Evolutionary conservation across 64 coral and sea anemone species (phyloP), one percentile per base, ranked within the genome.

Genomic region (Acropora tenuis): DNA sequence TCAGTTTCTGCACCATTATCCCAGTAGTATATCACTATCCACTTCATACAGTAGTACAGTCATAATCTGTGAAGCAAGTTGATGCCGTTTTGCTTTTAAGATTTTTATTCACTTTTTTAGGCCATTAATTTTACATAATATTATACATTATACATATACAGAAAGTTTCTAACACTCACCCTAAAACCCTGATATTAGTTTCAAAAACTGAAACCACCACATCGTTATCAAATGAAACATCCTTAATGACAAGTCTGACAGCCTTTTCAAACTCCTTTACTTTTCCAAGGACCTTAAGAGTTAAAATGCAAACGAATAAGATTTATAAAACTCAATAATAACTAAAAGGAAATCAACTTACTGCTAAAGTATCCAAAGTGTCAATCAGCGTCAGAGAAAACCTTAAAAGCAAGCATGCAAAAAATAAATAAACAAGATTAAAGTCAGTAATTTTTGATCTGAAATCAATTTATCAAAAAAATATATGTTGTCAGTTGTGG

Each of bases 171-270:
- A 10, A 55, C 67, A 90, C 95, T 93, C 73, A 99, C 97, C 97
- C 97, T 69, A 99, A 77, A 41, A 99, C 93, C 73, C 97, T 90
- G 41, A 99, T 99, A 41, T 99, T 99, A 40, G 97, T 99, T 89
- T 99, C 97, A 96, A 99, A 99, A 43, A 95, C 94, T 2, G 97
- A 99, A 66, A 99, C 97, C 41, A 99, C 97, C 68, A 99, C 76
- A 81, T 99, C 94, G 89, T 77, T 99, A 74, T 99, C 94, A 94
- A 99, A 99, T 30, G 68, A 76, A 19, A 99, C 97, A 86, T 99
- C 91, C 79, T 47, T 80, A 41, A 99, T 96, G 6, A 99, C 97
- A 11, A 99, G 69, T 85, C 93, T 96, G n/a, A 96, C 92, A 55
- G 94, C 97, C 48, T 93, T 88, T 89, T 99, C 97, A 94, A 99